These are phyloP conservation scores for Lamellibrachia columna DNA, from an alignment of 2,888 invertebrate genomes.

Conservation along the genomic window DNA sequence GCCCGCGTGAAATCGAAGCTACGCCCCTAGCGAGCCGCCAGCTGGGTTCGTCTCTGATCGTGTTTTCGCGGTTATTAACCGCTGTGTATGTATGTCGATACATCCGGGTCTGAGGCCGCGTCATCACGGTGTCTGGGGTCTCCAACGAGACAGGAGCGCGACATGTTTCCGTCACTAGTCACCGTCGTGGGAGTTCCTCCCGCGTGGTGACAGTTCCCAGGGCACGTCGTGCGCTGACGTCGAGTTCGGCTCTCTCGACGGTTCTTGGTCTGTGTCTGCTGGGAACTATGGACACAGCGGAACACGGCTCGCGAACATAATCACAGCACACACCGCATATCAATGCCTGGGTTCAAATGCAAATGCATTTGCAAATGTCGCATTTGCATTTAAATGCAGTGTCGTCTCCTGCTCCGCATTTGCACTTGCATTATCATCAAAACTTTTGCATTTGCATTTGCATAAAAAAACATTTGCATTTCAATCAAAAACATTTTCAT, in stretches of 20 bases:
- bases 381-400: too few relatives aligned
- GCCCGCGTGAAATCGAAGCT: background rate
- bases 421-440: too few relatives aligned
- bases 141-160: background rate
- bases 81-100: background rate
- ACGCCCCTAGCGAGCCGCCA: background rate
- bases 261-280: background rate
- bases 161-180: background rate
- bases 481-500: too few relatives aligned
- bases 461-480: too few relatives aligned
- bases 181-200: background rate
- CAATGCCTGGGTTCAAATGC: too few relatives aligned
- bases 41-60: background rate
- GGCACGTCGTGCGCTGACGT: background rate
- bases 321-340: background rate
- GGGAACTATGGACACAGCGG: background rate
- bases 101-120: background rate
- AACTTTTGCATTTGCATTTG: too few relatives aligned
- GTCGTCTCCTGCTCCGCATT: too few relatives aligned
- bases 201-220: background rate
- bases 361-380: too few relatives aligned
- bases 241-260: background rate
- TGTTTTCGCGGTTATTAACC: background rate
- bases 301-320: background rate
- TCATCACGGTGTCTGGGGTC: background rate